These are phyloP conservation scores for Bugula neritina DNA, from an alignment of 2,888 invertebrate species.

Conservation along the genomic window DNA sequence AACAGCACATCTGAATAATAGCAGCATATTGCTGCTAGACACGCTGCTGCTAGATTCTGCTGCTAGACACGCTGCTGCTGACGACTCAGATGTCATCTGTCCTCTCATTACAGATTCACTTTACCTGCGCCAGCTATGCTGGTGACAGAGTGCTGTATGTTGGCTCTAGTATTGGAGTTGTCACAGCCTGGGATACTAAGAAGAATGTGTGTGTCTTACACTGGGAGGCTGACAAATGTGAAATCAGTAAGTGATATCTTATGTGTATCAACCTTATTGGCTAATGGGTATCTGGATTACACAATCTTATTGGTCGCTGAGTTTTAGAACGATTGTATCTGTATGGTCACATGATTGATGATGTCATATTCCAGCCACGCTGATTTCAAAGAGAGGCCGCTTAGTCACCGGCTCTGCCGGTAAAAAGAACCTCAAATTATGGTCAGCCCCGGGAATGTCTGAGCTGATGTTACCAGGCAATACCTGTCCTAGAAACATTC, in stretches of 20 bases:
- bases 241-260: conserved; percentile 42
- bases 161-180: conserved; percentile 43
- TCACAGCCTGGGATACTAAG: conserved; percentile 51
- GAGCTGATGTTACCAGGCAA: conserved; percentile 38
- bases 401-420: conserved; percentile 44
- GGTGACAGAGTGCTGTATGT: conserved; percentile 48
- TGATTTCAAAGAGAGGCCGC: conserved; percentile 38
- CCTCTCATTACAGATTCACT: conserved; percentile 37
- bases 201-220: conserved; percentile 50
- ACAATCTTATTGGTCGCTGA: no score
- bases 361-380: conserved; percentile 34
- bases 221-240: conserved; percentile 50
- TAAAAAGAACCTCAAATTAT: conserved; percentile 40
- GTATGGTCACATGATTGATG: no score
- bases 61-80: no score
- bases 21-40: no score
- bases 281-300: no score
- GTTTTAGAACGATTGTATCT: no score
- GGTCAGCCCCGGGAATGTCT: conserved; percentile 44
- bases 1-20: no score
- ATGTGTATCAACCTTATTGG: no score
- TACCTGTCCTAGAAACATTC: background rate
- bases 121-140: conserved; percentile 46
- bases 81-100: no score
- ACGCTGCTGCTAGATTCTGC: no score